These are phyloP conservation scores for Eupeodes corollae DNA, from an alignment of 1,140 invertebrate species.

Conservation along the genomic window DNA sequence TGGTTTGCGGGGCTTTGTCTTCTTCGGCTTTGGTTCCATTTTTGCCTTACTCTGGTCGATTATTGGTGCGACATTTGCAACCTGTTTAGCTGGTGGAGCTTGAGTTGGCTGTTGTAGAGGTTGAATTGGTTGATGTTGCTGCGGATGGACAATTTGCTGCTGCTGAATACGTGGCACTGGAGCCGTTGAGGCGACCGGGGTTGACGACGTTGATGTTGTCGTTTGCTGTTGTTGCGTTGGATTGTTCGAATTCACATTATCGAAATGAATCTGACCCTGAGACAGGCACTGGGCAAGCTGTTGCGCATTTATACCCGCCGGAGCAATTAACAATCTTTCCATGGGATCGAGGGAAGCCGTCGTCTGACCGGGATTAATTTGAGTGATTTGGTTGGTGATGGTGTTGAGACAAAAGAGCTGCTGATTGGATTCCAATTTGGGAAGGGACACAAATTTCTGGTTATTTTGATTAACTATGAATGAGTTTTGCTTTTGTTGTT, in stretches of 20 bases:
- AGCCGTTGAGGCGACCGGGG: slow-evolving; percentile 3
- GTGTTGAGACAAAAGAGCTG: slow-evolving; percentile 35
- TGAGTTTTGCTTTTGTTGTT: background rate
- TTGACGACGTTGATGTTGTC: slow-evolving; percentile 8
- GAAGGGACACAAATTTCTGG: slow-evolving; percentile 31
- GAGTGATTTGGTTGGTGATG: slow-evolving; percentile 34
- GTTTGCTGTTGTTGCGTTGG: slow-evolving; percentile 3
- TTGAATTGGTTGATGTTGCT: slow-evolving; percentile 22
- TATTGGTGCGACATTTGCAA: slow-evolving; percentile 34
- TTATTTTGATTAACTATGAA: slow-evolving; percentile 3
- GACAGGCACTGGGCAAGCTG: slow-evolving; percentile 34
- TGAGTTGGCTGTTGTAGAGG: slow-evolving; percentile 16
- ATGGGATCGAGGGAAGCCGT: slow-evolving; percentile 31
- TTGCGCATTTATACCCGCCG: slow-evolving; percentile 35
- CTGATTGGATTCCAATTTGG: slow-evolving; percentile 33
- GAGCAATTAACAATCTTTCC: slow-evolving; percentile 32
- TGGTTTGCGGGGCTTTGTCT: slow-evolving; percentile 9
- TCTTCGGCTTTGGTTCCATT: slow-evolving; percentile 19
- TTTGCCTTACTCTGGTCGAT: slow-evolving; percentile 35
- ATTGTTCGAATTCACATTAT: slow-evolving; percentile 24
- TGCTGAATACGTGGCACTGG: slow-evolving; percentile 22
- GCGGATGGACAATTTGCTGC: slow-evolving; percentile 33
- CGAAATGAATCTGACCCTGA: slow-evolving; percentile 34
- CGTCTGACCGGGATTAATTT: slow-evolving; percentile 31
- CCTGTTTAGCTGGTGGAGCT: slow-evolving; percentile 28